Evolutionary conservation across 2,888 invertebrate species (phyloP).

Genomic region (Panopea generosa): DNA sequence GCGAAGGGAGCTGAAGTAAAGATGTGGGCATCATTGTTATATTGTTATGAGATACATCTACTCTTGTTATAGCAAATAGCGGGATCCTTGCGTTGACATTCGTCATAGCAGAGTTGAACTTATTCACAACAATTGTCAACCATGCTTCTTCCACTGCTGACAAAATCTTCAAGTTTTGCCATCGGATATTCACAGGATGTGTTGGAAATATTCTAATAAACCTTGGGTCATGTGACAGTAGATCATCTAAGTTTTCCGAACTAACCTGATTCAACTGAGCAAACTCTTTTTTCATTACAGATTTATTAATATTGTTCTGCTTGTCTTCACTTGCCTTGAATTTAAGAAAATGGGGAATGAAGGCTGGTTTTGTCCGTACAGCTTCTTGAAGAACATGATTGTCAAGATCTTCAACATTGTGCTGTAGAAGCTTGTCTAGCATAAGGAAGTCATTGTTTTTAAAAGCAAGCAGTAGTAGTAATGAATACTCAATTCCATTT

Average conservation of each 20-base stretch:
- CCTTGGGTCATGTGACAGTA: slow-evolving; percentile 60
- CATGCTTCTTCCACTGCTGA: slow-evolving; percentile 90
- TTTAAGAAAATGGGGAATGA: slow-evolving; percentile 91
- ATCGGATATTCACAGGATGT: slow-evolving; percentile 92
- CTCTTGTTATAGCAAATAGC: slow-evolving; percentile 95
- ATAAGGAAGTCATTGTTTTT: slow-evolving; percentile 89
- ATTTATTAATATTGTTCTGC: slow-evolving; percentile 96
- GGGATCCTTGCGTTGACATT: slow-evolving; percentile 89
- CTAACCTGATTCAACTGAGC: slow-evolving; percentile 86
- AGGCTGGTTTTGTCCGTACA: slow-evolving; percentile 86
- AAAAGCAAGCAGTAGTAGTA: slow-evolving; percentile 89
- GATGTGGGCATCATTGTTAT: slow-evolving; percentile 91
- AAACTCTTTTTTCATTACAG: slow-evolving; percentile 90
- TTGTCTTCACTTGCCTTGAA: slow-evolving; percentile 91
- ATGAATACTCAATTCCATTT: slow-evolving; percentile 63
- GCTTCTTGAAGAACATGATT: slow-evolving; percentile 91
- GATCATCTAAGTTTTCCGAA: slow-evolving; percentile 80
- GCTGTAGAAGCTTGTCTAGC: slow-evolving; percentile 91
- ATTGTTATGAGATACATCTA: slow-evolving; percentile 96
- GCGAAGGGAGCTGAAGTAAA: slow-evolving; percentile 90
- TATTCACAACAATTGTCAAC: slow-evolving; percentile 93
- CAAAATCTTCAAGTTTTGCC: slow-evolving; percentile 91
- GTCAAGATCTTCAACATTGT: slow-evolving; percentile 94
- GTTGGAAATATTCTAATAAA: slow-evolving; percentile 66
- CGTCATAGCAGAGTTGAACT: slow-evolving; percentile 93